phyloP scores from a whole-genome alignment of 2,113 vertebrate genomes.

The Chascanopsetta lugubris region DNA sequence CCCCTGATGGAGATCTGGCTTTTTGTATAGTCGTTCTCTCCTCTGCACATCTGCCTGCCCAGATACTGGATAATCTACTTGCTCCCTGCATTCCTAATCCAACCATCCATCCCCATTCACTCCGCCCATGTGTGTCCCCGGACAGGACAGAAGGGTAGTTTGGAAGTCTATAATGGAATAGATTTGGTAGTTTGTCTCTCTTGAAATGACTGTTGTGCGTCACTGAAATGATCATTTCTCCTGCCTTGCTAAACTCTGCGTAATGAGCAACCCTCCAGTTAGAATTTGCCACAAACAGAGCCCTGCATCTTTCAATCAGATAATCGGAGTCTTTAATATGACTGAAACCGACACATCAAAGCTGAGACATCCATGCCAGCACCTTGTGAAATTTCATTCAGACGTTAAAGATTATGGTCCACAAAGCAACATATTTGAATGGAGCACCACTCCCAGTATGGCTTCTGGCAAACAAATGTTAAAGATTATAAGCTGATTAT shows the following conservation, averaged over 20 bases:
- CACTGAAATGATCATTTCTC: conserved; percentile 67
- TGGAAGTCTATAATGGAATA: conserved; percentile 67
- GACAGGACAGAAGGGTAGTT: conserved; percentile 65
- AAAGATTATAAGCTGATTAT: conserved; percentile 67
- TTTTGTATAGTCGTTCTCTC: conserved; percentile 74
- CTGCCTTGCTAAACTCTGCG: conserved; percentile 66
- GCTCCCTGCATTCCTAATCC: conserved; percentile 78
- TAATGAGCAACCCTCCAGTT: conserved; percentile 73
- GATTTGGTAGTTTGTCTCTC: conserved; percentile 72
- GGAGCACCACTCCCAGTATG: conserved; percentile 18
- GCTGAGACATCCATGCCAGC: not conserved
- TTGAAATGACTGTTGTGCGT: conserved; percentile 63
- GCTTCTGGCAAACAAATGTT: conserved; percentile 46
- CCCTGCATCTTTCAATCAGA: conserved; percentile 56
- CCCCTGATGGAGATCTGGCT: conserved; percentile 81
- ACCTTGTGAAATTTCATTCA: not conserved
- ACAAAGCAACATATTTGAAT: conserved; percentile 31
- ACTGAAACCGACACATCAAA: conserved; percentile 4
- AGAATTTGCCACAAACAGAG: conserved; percentile 67
- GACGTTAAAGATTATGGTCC: conserved; percentile 17
- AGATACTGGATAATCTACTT: conserved; percentile 82
- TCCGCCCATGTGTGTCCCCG: conserved; percentile 69
- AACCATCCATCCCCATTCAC: conserved; percentile 71
- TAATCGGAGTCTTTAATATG: conserved; percentile 42
- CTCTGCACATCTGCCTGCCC: conserved; percentile 78